Evolutionary conservation across 2,888 invertebrate genomes (phyloP).

Genomic region (Cerceris ruficornis): DNA sequence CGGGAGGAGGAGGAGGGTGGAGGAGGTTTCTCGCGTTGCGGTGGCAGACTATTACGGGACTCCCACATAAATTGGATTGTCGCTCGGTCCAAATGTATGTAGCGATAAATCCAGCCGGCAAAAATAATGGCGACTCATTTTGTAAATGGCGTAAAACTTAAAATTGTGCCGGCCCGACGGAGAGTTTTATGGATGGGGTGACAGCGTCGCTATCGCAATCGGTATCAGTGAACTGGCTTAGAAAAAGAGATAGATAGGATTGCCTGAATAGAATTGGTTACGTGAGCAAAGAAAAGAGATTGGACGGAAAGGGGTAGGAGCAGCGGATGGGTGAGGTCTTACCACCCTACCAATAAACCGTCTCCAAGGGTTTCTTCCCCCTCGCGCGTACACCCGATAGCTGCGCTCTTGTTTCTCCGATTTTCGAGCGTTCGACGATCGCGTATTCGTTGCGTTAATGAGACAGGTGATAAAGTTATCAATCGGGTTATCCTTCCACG

Average conservation of each 20-base stretch:
- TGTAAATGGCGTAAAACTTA: conserved; percentile 81
- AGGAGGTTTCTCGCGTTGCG: conserved; percentile 76
- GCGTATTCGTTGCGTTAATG: conserved; percentile 16
- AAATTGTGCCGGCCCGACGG: conserved; percentile 73
- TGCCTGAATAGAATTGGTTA: conserved; percentile 58
- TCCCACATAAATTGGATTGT: conserved; percentile 80
- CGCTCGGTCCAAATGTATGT: conserved; percentile 79
- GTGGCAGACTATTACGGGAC: conserved; percentile 80
- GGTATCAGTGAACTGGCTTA: conserved; percentile 60
- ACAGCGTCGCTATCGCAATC: conserved; percentile 69
- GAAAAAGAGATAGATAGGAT: conserved; percentile 56
- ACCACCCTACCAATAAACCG: conserved; percentile 44
- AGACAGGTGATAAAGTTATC: conserved; percentile 59
- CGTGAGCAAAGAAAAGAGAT: conserved; percentile 57
- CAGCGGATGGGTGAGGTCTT: conserved; percentile 7
- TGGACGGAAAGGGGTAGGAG: conserved; percentile 18
- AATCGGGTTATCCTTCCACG: conserved; percentile 64
- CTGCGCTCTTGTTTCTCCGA: too few relatives aligned
- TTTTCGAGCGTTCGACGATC: too few relatives aligned
- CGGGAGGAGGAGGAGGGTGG: conserved; percentile 26
- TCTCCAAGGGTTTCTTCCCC: conserved; percentile 30
- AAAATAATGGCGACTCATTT: conserved; percentile 82
- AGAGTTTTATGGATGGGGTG: conserved; percentile 69
- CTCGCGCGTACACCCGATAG: conserved; percentile 1
- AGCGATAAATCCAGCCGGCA: conserved; percentile 78